Evolutionary conservation across 2,113 vertebrate genomes (phyloP).

Genomic region (Macquaria ambigua): DNA sequence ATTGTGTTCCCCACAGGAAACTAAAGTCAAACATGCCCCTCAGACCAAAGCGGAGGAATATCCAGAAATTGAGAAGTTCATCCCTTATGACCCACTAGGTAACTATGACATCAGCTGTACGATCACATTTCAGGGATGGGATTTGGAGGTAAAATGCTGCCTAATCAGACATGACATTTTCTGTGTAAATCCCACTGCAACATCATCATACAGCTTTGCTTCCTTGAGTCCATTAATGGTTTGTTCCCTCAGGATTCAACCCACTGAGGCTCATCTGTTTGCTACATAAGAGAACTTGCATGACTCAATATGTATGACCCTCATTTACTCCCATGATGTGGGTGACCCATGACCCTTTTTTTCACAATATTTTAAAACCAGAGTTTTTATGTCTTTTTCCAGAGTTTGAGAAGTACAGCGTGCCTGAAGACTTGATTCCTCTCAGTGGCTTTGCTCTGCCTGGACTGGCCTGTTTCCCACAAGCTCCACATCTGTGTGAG

Average conservation of each 20-base stretch:
- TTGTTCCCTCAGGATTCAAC: background rate
- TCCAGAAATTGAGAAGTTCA: constrained; percentile 73
- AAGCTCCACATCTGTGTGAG: background rate
- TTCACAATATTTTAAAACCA: background rate
- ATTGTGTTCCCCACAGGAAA: constrained; percentile 56
- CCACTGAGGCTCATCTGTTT: background rate
- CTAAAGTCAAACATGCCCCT: constrained; percentile 41
- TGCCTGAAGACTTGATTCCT: constrained; percentile 74
- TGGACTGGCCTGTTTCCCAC: constrained; percentile 64
- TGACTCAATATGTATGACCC: background rate
- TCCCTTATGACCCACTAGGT: constrained; percentile 79
- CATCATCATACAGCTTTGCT: background rate
- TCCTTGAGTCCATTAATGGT: background rate
- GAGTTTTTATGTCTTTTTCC: background rate
- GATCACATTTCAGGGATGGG: background rate
- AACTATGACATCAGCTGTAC: background rate
- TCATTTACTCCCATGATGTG: background rate
- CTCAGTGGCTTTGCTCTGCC: constrained; percentile 63
- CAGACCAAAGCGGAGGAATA: constrained; percentile 64
- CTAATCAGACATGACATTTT: background rate
- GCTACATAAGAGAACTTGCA: background rate
- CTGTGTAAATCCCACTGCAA: background rate
- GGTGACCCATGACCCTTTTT: background rate
- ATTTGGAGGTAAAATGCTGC: too few relatives aligned
- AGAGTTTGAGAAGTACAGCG: constrained; percentile 72